Evolutionary conservation across 1,140 invertebrate species (phyloP).

Genomic region (Bombus polaris): DNA sequence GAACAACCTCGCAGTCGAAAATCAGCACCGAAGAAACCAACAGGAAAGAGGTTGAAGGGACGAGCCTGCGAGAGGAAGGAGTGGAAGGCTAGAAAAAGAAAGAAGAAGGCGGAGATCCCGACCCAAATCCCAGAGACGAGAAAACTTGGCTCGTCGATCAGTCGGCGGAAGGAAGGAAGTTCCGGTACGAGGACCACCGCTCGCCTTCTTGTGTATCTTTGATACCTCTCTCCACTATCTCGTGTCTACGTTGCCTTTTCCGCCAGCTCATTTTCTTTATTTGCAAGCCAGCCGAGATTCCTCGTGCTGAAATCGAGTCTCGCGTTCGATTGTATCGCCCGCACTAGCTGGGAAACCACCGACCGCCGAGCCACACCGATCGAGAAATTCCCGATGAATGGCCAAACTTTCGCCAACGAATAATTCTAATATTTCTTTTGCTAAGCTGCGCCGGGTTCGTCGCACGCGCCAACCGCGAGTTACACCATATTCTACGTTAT

Average conservation of each 20-base stretch:
- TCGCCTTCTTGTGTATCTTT: conserved; percentile 76
- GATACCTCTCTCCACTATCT: conserved; percentile 49
- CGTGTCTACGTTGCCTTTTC: conserved; percentile 1
- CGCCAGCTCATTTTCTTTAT: conserved; percentile 55
- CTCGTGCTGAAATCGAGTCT: not conserved
- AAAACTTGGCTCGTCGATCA: conserved; percentile 81
- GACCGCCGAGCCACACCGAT: conserved; percentile 20
- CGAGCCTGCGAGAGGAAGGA: not conserved
- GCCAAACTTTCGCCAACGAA: conserved; percentile 35
- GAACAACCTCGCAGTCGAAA: conserved; percentile 57
- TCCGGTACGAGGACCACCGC: conserved; percentile 74
- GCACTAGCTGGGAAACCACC: not conserved
- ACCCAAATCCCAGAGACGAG: conserved; percentile 78
- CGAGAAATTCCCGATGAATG: conserved; percentile 31
- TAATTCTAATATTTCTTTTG: not conserved
- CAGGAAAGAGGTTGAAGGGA: conserved; percentile 5
- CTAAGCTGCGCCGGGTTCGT: rapidly evolving
- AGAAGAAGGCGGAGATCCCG: conserved; percentile 68
- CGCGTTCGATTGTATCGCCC: conserved; percentile 38
- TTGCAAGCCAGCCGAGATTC: conserved; percentile 35
- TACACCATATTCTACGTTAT: too few species aligned
- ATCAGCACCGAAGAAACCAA: conserved; percentile 59
- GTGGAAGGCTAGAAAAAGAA: conserved; percentile 41
- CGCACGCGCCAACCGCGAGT: not conserved
- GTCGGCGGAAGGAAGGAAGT: conserved; percentile 78